A percentile compares a stretch with the other conserved stretches of the same genome.
phyloP scores from a whole-genome alignment of 2,888 invertebrate species.

The Osedax frankpressi region DNA sequence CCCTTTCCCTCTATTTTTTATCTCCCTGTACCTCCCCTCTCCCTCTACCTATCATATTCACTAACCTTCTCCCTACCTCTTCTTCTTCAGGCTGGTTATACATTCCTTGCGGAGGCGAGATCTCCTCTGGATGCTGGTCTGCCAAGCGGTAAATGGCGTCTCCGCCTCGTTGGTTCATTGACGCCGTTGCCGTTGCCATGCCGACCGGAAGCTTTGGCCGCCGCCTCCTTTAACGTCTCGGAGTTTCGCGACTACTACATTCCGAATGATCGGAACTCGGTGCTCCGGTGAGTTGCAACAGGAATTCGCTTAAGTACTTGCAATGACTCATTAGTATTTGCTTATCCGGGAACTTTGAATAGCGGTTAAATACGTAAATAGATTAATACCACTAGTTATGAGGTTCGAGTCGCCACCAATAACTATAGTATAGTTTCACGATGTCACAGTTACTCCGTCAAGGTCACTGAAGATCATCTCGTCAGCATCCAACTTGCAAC shows the following conservation, averaged over 20 bases:
- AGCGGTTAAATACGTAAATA: no score
- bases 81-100: conserved; percentile 43
- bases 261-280: conserved; percentile 39
- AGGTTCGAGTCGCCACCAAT: no score
- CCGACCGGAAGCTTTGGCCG: conserved; percentile 36
- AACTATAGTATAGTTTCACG: no score
- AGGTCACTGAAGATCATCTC: conserved; percentile 41
- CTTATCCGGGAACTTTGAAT: no score
- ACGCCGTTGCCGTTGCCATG: conserved; percentile 38
- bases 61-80: conserved; percentile 43
- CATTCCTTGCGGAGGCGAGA: conserved; percentile 43
- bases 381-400: no score
- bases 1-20: conserved; percentile 46
- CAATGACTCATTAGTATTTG: no score
- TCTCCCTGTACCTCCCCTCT: conserved; percentile 40
- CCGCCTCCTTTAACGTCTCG: conserved; percentile 35
- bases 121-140: conserved; percentile 35
- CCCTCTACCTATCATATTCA: conserved; percentile 45
- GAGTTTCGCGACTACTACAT: conserved; percentile 45
- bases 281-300: no score
- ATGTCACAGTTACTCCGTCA: conserved; percentile 38
- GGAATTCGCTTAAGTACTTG: no score
- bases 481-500: conserved; percentile 41
- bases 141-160: conserved; percentile 37
- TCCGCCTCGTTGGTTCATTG: conserved; percentile 44